phyloP scores from a whole-genome alignment of 2,797 vertebrate genomes.

The Sebastiscus tertius region DNA sequence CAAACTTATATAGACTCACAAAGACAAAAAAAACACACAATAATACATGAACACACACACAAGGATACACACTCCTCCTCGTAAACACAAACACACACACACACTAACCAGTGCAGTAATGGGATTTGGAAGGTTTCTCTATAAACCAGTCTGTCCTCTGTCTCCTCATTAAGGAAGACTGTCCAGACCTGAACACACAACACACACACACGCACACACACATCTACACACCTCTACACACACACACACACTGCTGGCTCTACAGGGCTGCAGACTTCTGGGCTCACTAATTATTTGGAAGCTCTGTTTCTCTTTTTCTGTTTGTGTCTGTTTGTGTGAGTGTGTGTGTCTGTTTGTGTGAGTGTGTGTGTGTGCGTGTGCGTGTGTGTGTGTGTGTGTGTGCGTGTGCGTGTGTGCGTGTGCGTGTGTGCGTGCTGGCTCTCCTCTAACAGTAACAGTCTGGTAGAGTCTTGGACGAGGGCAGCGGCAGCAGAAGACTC shows the following conservation, averaged over 20 bases:
- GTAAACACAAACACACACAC: constrained; percentile 46
- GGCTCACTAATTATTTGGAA: constrained; percentile 68
- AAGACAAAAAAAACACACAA: not conserved
- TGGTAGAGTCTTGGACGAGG: constrained; percentile 31
- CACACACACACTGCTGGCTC: constrained; percentile 36
- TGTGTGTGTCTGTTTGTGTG: not conserved
- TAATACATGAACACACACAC: constrained; percentile 11
- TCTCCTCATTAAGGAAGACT: constrained; percentile 68
- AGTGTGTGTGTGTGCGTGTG: not conserved
- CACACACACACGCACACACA: constrained; percentile 18
- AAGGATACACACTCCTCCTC: constrained; percentile 21
- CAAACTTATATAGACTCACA: not conserved
- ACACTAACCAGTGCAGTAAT: constrained; percentile 68
- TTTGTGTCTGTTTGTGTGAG: not conserved
- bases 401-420: not conserved
- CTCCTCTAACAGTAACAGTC: constrained; percentile 35
- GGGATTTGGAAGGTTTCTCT: constrained; percentile 70
- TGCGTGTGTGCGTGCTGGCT: constrained; percentile 9
- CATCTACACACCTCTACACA: constrained; percentile 7
- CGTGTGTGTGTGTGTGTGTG: not conserved
- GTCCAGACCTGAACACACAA: constrained; percentile 29
- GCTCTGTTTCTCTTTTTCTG: constrained; percentile 25
- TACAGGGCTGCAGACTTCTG: constrained; percentile 47
- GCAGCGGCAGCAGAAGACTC: constrained; percentile 13
- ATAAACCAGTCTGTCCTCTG: constrained; percentile 67